Evolutionary conservation across 92 coral and sea anemone species (phyloP), one percentile per base, ranked within the genome.

Genomic region (Micromussa lordhowensis): DNA sequence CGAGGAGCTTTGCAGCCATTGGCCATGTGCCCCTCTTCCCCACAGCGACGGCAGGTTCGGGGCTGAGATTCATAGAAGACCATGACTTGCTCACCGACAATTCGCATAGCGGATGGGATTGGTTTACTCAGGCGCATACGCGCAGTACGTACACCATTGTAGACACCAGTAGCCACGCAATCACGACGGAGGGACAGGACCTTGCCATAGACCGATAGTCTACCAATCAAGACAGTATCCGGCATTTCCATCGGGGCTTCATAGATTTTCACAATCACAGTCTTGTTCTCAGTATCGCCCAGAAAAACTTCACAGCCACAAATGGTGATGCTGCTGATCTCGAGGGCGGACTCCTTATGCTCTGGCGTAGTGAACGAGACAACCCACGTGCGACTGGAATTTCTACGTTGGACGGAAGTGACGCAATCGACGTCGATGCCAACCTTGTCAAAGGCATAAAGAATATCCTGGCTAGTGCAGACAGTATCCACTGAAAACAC

Each of bases 171-270:
- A 0, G 57, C 18, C 11, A 40, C 7, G 0, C 19, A 10, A 24
- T 81, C 84, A 0, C 59, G 59, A 0, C 84, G 74, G n/a, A 81
- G 63, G 8, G 74, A 61, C 1, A 81, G 57, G 0, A 81, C 57
- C 0, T 3, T 9, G 22, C 84, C 84, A 14, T 81, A 81, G 0
- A 5, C 22, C 7, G 74, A 34, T 4, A 63, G 53, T 2, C 84
- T 38, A 3, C 84, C 84, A 21, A 80, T 59, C 16, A 80, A 2
- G 0, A 61, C 84, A 2, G 84, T 16, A n/a, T 59, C 84, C 1
- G 84, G 84, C 29, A 80, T 32, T 30, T 80, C 84, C 30, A 30
- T 14, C 0, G 84, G 84, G 3, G 72, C 53, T 19, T 80, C 69
- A 18, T 16, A 61, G 31, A 80, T 31, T 30, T 80, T 80, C 0